Evolutionary conservation across 2,797 vertebrate genomes (phyloP).

Genomic region (Micropoecilia bifurca): DNA sequence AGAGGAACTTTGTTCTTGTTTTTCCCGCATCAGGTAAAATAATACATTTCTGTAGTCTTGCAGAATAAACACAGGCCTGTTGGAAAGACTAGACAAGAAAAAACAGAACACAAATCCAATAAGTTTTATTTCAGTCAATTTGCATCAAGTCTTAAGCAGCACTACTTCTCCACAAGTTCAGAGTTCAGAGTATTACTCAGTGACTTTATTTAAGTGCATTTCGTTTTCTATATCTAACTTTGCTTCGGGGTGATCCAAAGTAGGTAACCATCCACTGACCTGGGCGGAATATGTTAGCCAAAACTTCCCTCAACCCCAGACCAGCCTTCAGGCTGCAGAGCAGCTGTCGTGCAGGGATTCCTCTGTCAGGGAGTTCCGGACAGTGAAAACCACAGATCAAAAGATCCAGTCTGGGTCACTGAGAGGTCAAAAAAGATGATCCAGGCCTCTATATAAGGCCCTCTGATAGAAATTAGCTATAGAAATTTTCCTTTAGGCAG

Average conservation of each 20-base stretch:
- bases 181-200: neutral
- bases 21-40: neutral
- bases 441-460: neutral
- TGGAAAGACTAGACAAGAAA: neutral
- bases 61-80: neutral
- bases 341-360: neutral
- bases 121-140: neutral
- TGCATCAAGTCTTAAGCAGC: no score
- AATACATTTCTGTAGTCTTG: neutral
- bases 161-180: no score
- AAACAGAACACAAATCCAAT: neutral
- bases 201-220: neutral
- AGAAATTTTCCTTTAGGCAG: neutral
- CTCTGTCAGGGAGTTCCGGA: neutral
- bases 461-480: neutral
- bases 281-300: neutral
- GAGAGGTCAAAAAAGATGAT: neutral
- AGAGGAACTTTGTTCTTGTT: neutral
- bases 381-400: neutral
- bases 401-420: neutral
- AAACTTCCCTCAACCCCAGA: neutral
- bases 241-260: neutral
- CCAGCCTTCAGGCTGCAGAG: neutral
- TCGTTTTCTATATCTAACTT: neutral
- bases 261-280: neutral